Base-by-base conservation (phyloP, 2,888 invertebrate species). In the Polymixis flavicincta region DNA sequence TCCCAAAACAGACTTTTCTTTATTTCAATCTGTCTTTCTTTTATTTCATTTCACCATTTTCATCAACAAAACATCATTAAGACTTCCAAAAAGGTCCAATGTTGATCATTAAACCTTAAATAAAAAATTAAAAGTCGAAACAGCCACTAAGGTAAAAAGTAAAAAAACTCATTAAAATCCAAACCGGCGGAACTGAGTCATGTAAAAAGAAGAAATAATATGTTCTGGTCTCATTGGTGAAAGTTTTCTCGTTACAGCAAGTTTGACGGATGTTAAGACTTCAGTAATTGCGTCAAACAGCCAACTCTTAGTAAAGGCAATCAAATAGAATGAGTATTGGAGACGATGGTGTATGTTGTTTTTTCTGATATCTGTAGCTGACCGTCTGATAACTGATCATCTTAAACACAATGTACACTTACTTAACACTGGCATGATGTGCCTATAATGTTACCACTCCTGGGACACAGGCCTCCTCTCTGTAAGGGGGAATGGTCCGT, bases 211-310 rank as follows among this genome's bases (percentile, higher is more conserved):
- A 88, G 83, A 79, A 84, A 78, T 76, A 87, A 88, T 84, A 85
- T 86, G 77, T 85, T 74, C 81, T 67, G 84, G 84, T 82, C 78
- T 85, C 82, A 85, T 71, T 82, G 75, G 78, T 28, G 65, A 68
- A 92, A 92, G 88, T 92, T 92, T 90, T 88, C 91, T 92, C 91
- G 89, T 92, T 91, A 91, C 81, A 84, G 32, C 78, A 89, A 91
- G 87, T 90, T 90, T 85, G 90, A 85, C 86, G 85, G 59, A 85
- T 80, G 81, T 83, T 83, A 82, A 76, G 87, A 89, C 78, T 87
- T 85, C 71, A 85, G 86, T 91, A 90, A 91, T 91, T 90, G 89
- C 87, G 86, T 73, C 71, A 71, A 82, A 85, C 85, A 87, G 14
- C 54, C 67, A 82, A 86, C 77, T 87, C 85, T 85, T 85, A 86